phyloP scores from a whole-genome alignment of 2,888 invertebrate species.

The Entomobrya proxima region DNA sequence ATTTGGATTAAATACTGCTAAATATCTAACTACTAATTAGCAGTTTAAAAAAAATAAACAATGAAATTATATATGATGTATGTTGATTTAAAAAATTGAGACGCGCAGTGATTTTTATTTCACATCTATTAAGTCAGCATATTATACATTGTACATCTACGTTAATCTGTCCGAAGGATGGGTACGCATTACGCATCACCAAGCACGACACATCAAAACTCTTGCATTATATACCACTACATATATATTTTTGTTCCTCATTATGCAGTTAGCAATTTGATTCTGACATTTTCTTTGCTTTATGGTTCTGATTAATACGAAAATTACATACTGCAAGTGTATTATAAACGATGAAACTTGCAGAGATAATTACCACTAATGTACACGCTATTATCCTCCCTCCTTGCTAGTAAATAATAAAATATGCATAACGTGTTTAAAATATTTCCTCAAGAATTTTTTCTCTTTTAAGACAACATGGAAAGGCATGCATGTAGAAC shows the following conservation, averaged over 20 bases:
- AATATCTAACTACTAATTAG: slow-evolving; percentile 1
- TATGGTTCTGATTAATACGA: slow-evolving; percentile 60
- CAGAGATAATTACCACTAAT: slow-evolving; percentile 47
- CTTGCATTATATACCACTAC: background rate
- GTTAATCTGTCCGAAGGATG: background rate
- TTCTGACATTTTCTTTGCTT: slow-evolving; percentile 53
- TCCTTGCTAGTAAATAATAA: slow-evolving; percentile 17
- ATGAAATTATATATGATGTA: background rate
- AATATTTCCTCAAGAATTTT: slow-evolving; percentile 27
- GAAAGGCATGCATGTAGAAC: background rate
- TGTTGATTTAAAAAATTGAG: slow-evolving; percentile 7
- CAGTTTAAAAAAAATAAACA: slow-evolving; percentile 21
- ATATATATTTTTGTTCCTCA: background rate
- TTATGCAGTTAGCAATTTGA: slow-evolving; percentile 35
- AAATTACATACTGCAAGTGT: slow-evolving; percentile 45
- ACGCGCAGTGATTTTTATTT: background rate
- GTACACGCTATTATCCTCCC: background rate
- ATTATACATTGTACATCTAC: background rate
- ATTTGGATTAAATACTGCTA: slow-evolving; percentile 1
- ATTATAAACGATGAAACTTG: slow-evolving; percentile 15
- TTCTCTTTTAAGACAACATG: background rate
- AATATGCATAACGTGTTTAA: background rate
- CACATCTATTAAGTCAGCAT: background rate
- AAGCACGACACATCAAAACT: background rate
- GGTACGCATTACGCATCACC: background rate